These are phyloP conservation scores for Lutra lutra DNA, from an alignment of 2,797 vertebrate species.

Conservation along the genomic window DNA sequence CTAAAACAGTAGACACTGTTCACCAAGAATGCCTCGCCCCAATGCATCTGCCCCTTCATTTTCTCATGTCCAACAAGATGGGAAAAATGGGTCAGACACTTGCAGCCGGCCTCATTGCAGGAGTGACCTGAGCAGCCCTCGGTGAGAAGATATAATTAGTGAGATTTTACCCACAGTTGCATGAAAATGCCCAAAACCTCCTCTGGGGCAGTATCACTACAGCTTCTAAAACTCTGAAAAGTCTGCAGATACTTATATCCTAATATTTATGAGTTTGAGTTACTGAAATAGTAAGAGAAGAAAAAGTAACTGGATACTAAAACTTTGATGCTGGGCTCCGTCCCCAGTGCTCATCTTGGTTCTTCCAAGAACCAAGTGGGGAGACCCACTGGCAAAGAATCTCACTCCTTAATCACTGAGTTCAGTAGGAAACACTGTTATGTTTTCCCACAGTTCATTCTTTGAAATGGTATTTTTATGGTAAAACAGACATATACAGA, in stretches of 20 bases:
- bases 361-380: not conserved
- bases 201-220: not conserved
- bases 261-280: not conserved
- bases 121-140: not conserved
- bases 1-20: not conserved
- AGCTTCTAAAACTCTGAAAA: conserved; percentile 55
- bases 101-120: not conserved
- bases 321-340: not conserved
- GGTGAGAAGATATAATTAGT: not conserved
- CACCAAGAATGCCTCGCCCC: not conserved
- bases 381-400: not conserved
- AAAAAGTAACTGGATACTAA: not conserved
- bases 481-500: not conserved
- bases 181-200: not conserved
- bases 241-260: not conserved
- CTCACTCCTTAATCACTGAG: not conserved
- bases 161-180: conserved; percentile 40
- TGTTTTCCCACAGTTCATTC: not conserved
- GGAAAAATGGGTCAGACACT: not conserved
- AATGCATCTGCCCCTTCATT: not conserved
- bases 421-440: not conserved
- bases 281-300: conserved; percentile 35
- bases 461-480: not conserved
- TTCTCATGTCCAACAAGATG: not conserved
- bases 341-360: not conserved